Conservation (phyloP, 2,113 vertebrate species). For the Beaufortia kweichowensis region DNA sequence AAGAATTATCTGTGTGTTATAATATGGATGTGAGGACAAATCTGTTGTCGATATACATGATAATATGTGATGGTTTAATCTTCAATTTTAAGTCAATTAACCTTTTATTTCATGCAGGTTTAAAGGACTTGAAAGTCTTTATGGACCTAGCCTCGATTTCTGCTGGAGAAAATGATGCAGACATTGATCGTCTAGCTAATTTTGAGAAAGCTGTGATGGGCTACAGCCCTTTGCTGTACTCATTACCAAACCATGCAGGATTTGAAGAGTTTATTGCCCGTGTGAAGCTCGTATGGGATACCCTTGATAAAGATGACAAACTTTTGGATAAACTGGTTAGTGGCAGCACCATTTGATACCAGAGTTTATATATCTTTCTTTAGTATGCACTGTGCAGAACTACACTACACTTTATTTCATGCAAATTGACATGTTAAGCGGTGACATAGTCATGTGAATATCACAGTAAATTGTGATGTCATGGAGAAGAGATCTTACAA, state of each 20-base stretch:
- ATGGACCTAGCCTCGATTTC: constrained; percentile 75
- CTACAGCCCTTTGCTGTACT: constrained; percentile 71
- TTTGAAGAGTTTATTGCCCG: constrained; percentile 64
- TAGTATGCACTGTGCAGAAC: background rate
- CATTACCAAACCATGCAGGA: constrained; percentile 47
- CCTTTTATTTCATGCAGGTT: constrained; percentile 18
- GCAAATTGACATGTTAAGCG: too few relatives aligned
- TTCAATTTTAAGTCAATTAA: background rate
- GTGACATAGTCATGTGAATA: too few relatives aligned
- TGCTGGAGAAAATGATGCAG: constrained; percentile 75
- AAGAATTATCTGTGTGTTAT: constrained; percentile 7
- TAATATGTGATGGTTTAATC: background rate
- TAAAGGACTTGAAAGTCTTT: constrained; percentile 66
- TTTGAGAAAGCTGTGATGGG: constrained; percentile 74
- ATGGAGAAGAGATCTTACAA: too few relatives aligned
- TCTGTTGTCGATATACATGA: background rate
- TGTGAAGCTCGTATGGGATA: constrained; percentile 67
- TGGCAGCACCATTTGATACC: background rate
- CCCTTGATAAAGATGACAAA: constrained; percentile 65
- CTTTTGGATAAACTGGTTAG: constrained; percentile 71
- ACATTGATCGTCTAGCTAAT: constrained; percentile 73
- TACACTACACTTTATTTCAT: background rate
- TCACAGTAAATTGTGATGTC: too few relatives aligned
- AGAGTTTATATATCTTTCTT: background rate
- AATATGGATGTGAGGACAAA: background rate